Evolutionary conservation across 2,797 vertebrate genomes (phyloP), one percentile per base, ranked within the genome.

Genomic region (Sciurus vulgaris): DNA sequence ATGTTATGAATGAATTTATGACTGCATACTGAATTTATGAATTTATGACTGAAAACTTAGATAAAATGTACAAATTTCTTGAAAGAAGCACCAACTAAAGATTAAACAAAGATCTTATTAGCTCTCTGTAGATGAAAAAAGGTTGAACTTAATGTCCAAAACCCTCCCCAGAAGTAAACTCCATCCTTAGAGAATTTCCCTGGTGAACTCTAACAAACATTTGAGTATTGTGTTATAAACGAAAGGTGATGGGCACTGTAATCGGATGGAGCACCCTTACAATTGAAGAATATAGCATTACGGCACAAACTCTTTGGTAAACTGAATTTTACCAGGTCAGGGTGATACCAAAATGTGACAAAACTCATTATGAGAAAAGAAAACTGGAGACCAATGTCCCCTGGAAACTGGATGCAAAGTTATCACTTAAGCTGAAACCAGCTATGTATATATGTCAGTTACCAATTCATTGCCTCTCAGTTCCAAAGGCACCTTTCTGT

Each of bases 71-170:
- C 28, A 85, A 6, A 47, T 86, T 69, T 86, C 61, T 56, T 47
- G 22, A 59, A 92, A 77, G 70, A 67, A 59, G 33, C 47, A 77
- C 30, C 44, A 35, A 54, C 56, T 82, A 82, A 79, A 72, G 51
- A 72, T 56, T 44, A 91, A 91, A 73, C 33, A 73, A 51, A 88
- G 73, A 88, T 56, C n/a, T 51, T 65, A 91, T 17, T 91, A 73
- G 33, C 24, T 83, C 54, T 74, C 10, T 73, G 63, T 84, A 44
- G 61, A 38, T 26, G 24, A 61, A 91, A 30, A 91, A 83, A 63
- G 28, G 28, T 17, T 65, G 18, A 74, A 59, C 59, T 26, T 56
- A 38, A 51, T 74, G 76, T 65, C 47, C 44, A 65, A 84, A 92
- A 54, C 44, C 20, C 15, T 76, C 9, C 26, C 49, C 12, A 14